Conservation (phyloP, 2,797 vertebrate species). For the Falco biarmicus region DNA sequence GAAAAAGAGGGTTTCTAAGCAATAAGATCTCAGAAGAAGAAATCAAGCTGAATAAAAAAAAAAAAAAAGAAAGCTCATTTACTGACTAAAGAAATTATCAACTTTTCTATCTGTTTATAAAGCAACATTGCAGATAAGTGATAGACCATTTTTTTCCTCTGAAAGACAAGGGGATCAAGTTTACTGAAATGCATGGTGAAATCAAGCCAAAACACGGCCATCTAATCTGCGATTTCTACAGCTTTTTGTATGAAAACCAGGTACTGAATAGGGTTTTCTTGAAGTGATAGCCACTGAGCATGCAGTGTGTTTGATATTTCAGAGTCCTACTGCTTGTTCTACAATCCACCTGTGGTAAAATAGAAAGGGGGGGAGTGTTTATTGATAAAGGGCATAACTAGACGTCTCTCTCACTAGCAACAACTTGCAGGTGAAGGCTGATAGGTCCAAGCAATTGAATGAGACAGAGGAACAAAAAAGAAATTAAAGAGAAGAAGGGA, state of each 20-base stretch:
- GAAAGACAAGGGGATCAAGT: neutral
- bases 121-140: neutral
- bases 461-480: neutral
- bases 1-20: neutral
- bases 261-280: neutral
- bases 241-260: neutral
- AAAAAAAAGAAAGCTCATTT: neutral
- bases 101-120: neutral
- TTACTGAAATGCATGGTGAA: neutral
- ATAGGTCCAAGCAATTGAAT: neutral
- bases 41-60: neutral
- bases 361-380: neutral
- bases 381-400: constrained; percentile 34
- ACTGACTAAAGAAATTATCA: neutral
- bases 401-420: neutral
- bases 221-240: neutral
- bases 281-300: neutral
- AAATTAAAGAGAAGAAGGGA: neutral
- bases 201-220: neutral
- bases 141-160: neutral
- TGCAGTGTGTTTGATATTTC: neutral
- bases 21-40: neutral
- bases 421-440: neutral
- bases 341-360: constrained; percentile 7
- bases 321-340: constrained; percentile 1